phyloP scores from a whole-genome alignment of 2,888 invertebrate species.

The Lasioglossum calceatum region DNA sequence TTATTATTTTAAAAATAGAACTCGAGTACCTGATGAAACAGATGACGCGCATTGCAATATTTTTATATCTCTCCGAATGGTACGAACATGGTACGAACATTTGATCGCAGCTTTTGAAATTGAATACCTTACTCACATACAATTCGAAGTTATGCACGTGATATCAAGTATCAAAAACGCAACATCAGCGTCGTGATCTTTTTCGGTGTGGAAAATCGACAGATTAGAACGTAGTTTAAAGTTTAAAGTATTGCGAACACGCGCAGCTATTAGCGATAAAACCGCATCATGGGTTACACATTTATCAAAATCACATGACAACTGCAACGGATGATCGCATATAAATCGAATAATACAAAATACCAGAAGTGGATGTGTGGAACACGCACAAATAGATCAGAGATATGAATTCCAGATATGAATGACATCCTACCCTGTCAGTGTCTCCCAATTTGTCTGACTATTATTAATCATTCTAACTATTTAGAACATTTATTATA shows the following conservation, averaged over 20 bases:
- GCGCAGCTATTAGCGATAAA: slow-evolving; percentile 29
- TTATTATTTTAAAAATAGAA: background rate
- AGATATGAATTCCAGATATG: background rate
- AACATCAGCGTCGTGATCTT: background rate
- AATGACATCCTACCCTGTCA: slow-evolving; percentile 11
- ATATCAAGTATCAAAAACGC: background rate
- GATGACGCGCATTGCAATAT: background rate
- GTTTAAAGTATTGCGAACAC: slow-evolving; percentile 21
- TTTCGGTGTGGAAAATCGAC: background rate
- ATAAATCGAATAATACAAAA: slow-evolving; percentile 33
- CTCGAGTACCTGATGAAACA: background rate
- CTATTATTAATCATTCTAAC: background rate
- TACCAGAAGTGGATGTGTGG: slow-evolving; percentile 9
- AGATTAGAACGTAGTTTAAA: slow-evolving; percentile 29
- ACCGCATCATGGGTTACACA: slow-evolving; percentile 37
- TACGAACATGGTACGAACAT: background rate
- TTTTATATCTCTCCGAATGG: background rate
- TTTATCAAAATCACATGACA: slow-evolving; percentile 63
- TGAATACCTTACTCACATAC: background rate
- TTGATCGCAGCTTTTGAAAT: background rate
- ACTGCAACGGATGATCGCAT: slow-evolving; percentile 16
- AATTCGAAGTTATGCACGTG: background rate
- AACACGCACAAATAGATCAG: slow-evolving; percentile 31
- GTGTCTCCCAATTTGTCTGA: slow-evolving; percentile 8
- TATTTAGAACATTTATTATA: background rate